phyloP scores from a whole-genome alignment of 1,140 invertebrate species.

The Drosophila pectinifera region DNA sequence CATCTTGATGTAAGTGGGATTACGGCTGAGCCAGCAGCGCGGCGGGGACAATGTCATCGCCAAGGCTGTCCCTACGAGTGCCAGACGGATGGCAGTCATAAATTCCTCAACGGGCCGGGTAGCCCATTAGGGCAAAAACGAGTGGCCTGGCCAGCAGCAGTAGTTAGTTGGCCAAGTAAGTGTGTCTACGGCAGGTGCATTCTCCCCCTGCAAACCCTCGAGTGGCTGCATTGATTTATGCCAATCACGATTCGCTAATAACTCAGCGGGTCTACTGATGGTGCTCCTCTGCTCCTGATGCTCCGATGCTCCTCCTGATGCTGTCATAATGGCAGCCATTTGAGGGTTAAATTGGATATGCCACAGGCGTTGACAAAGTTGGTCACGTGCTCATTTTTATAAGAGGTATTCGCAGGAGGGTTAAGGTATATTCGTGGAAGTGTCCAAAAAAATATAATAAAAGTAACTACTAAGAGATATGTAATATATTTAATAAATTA shows the following conservation, averaged over 20 bases:
- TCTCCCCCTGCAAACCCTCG: slow-evolving; percentile 1
- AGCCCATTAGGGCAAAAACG: slow-evolving; percentile 37
- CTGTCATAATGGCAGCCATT: slow-evolving; percentile 80
- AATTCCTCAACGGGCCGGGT: slow-evolving; percentile 38
- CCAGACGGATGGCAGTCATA: slow-evolving; percentile 47
- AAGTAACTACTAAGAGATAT: too few relatives aligned
- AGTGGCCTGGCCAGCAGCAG: not conserved
- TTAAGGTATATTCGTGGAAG: not conserved
- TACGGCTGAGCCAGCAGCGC: slow-evolving; percentile 33
- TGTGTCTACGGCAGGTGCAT: slow-evolving; percentile 61
- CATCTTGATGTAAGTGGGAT: slow-evolving; percentile 57
- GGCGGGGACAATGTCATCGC: slow-evolving; percentile 44
- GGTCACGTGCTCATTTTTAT: slow-evolving; percentile 63
- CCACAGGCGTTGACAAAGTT: slow-evolving; percentile 73
- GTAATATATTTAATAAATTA: too few relatives aligned
- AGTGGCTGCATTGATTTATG: slow-evolving; percentile 77
- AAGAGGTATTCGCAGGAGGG: not conserved
- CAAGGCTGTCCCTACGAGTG: slow-evolving; percentile 27
- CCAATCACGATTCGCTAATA: slow-evolving; percentile 83
- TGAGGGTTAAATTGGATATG: slow-evolving; percentile 83
- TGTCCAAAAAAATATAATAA: too few relatives aligned
- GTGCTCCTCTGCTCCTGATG: slow-evolving; percentile 7
- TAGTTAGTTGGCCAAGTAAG: slow-evolving; percentile 28
- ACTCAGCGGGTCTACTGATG: slow-evolving; percentile 64
- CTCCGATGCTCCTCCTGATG: slow-evolving; percentile 27